Percentiles rank a stretch among this genome's conserved stretches.
phyloP scores from a whole-genome alignment of 2,797 vertebrate genomes.

The Betta splendens region DNA sequence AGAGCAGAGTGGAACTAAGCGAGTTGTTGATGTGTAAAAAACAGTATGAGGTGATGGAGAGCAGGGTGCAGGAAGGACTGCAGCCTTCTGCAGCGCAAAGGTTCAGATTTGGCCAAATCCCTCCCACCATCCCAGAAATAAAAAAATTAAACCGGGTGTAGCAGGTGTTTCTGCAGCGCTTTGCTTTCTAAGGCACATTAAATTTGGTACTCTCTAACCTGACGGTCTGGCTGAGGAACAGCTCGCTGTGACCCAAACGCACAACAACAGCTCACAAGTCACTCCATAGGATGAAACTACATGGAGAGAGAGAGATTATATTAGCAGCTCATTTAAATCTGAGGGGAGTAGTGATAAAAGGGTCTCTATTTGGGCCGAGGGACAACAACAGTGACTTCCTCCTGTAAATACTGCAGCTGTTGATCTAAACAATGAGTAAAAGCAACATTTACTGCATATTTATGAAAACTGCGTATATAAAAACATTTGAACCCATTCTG shows the following conservation, averaged over 20 bases:
- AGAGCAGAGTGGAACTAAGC: conserved; percentile 11
- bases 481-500: conserved; percentile 20
- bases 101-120: conserved; percentile 58
- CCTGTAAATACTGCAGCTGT: background rate
- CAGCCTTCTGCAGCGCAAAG: conserved; percentile 38
- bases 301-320: conserved; percentile 44
- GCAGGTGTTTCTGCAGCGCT: conserved; percentile 51
- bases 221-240: conserved; percentile 43
- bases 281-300: conserved; percentile 49
- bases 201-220: conserved; percentile 71
- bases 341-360: conserved; percentile 64
- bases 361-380: conserved; percentile 26
- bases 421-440: conserved; percentile 14
- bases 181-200: conserved; percentile 92
- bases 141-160: conserved; percentile 16
- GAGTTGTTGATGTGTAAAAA: conserved; percentile 38
- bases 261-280: conserved; percentile 40
- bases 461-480: background rate
- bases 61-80: conserved; percentile 30
- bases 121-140: conserved; percentile 5
- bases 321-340: conserved; percentile 65
- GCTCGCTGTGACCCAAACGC: conserved; percentile 44
- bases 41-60: conserved; percentile 39
- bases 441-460: conserved; percentile 41
- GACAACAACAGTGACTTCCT: conserved; percentile 1